Evolutionary conservation across 1,140 invertebrate species (phyloP).

Genomic region (Heliconius nattereri): DNA sequence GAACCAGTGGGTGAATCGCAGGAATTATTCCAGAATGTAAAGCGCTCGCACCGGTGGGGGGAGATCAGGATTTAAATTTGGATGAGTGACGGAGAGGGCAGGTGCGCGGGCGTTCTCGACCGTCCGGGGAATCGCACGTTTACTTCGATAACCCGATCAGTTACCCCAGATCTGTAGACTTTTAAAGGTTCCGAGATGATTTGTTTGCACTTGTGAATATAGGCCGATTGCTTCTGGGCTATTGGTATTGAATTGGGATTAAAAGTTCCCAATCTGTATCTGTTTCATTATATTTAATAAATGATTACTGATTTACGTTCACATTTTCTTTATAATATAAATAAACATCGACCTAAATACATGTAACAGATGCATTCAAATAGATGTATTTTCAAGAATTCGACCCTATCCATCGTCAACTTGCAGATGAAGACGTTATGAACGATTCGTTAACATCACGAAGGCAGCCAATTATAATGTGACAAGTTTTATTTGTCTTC

Average conservation of each 20-base stretch:
- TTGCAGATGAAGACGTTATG: background rate
- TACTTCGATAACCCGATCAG: slow-evolving; percentile 51
- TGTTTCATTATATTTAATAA: slow-evolving; percentile 56
- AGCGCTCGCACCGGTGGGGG: slow-evolving; percentile 72
- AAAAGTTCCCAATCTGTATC: slow-evolving; percentile 53
- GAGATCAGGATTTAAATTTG: slow-evolving; percentile 80
- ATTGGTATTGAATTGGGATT: slow-evolving; percentile 48
- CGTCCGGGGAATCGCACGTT: slow-evolving; percentile 63
- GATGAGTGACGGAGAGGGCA: slow-evolving; percentile 80
- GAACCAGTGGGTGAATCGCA: slow-evolving; percentile 73
- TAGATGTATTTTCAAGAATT: slow-evolving; percentile 19
- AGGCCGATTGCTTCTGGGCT: slow-evolving; percentile 48
- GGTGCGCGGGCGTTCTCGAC: slow-evolving; percentile 76
- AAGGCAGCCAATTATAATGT: slow-evolving; percentile 6
- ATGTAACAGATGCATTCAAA: background rate
- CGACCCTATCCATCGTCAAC: slow-evolving; percentile 27
- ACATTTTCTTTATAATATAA: slow-evolving; percentile 36
- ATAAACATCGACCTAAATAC: slow-evolving; percentile 37
- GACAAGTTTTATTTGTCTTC: no score
- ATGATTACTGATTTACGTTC: slow-evolving; percentile 57
- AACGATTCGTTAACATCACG: slow-evolving; percentile 17
- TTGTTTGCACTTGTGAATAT: slow-evolving; percentile 45
- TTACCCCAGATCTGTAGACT: slow-evolving; percentile 47
- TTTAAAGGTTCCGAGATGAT: slow-evolving; percentile 48
- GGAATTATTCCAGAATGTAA: slow-evolving; percentile 81